Percentiles rank a stretch among this genome's conserved stretches.
These are phyloP conservation scores for Felis chaus DNA, from an alignment of 2,113 vertebrate species.

Conservation along the genomic window DNA sequence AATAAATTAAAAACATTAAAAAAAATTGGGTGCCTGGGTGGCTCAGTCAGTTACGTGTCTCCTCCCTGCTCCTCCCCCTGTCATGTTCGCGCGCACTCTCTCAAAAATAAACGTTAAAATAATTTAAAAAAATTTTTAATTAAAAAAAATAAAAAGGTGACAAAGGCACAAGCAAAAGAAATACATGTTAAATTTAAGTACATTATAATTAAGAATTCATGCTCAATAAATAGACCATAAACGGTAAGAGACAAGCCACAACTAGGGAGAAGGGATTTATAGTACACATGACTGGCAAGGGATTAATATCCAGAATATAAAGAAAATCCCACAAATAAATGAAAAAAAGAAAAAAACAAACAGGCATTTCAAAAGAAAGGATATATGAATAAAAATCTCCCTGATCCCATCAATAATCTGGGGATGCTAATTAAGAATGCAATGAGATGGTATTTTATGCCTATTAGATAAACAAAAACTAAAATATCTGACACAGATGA, in stretches of 20 bases:
- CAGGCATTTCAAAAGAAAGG: neutral
- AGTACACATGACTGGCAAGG: neutral
- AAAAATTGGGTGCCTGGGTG: too few species aligned
- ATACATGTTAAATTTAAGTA: neutral
- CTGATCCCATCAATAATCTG: neutral
- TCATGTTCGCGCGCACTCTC: too few species aligned
- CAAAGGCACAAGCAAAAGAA: conserved; percentile 13
- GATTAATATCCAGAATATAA: neutral
- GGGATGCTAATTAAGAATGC: neutral
- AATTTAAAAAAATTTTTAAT: neutral
- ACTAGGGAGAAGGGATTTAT: neutral
- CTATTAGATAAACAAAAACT: neutral
- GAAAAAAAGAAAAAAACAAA: neutral
- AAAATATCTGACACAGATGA: conserved; percentile 1
- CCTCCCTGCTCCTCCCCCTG: too few species aligned
- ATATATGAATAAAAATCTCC: neutral
- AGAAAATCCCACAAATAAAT: neutral
- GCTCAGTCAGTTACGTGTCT: too few species aligned
- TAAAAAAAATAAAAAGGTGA: neutral
- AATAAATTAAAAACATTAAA: too few species aligned
- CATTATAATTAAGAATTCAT: neutral
- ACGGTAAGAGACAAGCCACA: neutral
- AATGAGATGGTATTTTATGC: neutral
- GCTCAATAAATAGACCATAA: neutral
- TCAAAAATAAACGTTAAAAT: too few species aligned